A percentile compares a stretch with the other conserved stretches of the same genome.
Evolutionary conservation across 1,140 invertebrate species (phyloP).

Genomic region (Micrasema longulum): DNA sequence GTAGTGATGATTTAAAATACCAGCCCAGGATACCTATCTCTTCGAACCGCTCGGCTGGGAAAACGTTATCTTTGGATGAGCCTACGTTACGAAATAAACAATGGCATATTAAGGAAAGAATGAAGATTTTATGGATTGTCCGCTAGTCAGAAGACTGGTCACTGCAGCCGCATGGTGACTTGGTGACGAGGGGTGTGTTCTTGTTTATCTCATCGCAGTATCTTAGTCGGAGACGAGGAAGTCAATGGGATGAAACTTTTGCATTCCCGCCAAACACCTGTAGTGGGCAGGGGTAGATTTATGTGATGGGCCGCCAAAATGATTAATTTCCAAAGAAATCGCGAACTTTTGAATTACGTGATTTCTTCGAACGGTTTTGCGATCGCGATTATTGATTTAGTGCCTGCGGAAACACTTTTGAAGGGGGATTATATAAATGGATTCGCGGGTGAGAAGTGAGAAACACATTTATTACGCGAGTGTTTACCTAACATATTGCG

Average conservation of each 20-base stretch:
- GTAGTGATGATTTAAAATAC: no score
- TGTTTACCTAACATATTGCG: neutral
- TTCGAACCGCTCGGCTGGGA: no score
- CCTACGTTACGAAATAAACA: no score
- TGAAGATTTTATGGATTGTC: no score
- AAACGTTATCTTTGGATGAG: no score
- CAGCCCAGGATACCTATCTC: no score
- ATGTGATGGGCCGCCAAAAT: slow-evolving; percentile 4
- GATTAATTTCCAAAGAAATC: neutral
- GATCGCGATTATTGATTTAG: slow-evolving; percentile 30
- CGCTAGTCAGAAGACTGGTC: no score
- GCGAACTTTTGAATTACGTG: slow-evolving; percentile 16
- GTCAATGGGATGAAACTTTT: slow-evolving; percentile 2
- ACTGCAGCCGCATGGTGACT: no score
- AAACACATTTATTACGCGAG: slow-evolving; percentile 8
- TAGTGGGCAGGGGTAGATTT: slow-evolving; percentile 5
- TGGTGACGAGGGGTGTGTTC: neutral
- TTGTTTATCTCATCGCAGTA: neutral
- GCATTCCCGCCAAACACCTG: slow-evolving; percentile 20
- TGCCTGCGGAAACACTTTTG: slow-evolving; percentile 10
- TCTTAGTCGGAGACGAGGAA: neutral
- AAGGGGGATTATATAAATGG: slow-evolving; percentile 5
- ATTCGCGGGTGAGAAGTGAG: slow-evolving; percentile 5
- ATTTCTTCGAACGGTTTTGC: slow-evolving; percentile 25
- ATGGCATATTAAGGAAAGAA: no score